Percentiles rank a stretch among this genome's conserved stretches.
Evolutionary conservation across 2,113 vertebrate genomes (phyloP).

Genomic region (Propithecus coquereli): DNA sequence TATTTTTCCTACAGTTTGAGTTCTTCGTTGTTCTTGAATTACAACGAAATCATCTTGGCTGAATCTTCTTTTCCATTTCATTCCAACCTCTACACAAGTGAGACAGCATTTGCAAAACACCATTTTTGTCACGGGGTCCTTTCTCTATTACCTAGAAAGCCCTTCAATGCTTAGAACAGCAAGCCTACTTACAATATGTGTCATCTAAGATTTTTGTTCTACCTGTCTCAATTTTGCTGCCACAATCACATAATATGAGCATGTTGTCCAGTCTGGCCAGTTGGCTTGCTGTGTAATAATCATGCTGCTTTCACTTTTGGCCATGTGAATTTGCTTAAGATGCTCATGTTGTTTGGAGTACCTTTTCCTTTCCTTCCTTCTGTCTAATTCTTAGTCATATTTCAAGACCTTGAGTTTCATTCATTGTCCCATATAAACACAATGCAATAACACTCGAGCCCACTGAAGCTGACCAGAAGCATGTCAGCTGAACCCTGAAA

Average conservation of each 20-base stretch:
- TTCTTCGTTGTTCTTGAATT: constrained; percentile 21
- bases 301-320: not conserved
- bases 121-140: not conserved
- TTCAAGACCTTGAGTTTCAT: not conserved
- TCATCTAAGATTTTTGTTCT: not conserved
- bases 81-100: not conserved
- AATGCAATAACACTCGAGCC: not conserved
- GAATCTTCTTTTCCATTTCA: constrained; percentile 8
- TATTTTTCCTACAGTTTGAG: not conserved
- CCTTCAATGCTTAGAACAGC: not conserved
- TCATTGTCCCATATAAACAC: not conserved
- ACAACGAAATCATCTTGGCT: not conserved
- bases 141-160: not conserved
- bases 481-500: not conserved
- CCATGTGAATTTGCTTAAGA: not conserved
- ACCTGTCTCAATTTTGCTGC: not conserved
- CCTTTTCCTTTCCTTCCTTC: not conserved
- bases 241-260: rapidly evolving
- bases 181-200: not conserved
- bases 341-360: not conserved
- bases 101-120: constrained; percentile 5
- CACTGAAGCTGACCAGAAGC: not conserved
- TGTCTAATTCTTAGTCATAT: not conserved
- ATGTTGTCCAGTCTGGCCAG: not conserved
- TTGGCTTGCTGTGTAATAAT: not conserved